Conservation (phyloP, 2,113 vertebrate genomes). For the Dendropsophus ebraccatus region DNA sequence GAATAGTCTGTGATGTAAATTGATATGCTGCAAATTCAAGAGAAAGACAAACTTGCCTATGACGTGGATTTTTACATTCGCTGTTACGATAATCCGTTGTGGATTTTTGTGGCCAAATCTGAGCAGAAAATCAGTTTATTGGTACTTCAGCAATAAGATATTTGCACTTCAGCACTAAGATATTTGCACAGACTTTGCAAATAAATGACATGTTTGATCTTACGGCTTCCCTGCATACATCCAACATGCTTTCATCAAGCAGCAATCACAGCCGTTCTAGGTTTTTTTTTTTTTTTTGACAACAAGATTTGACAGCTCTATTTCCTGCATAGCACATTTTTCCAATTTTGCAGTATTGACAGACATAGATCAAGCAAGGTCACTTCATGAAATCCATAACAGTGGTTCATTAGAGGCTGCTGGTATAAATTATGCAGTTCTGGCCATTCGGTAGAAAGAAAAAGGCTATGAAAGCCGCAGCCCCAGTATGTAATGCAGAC, state of each 20-base stretch:
- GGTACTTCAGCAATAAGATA: no score
- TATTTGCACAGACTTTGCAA: background rate
- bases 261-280: background rate
- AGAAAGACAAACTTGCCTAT: no score
- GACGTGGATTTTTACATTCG: no score
- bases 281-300: background rate
- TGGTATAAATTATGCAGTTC: conserved; percentile 15
- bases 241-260: background rate
- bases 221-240: background rate
- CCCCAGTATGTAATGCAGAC: background rate
- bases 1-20: no score
- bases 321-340: background rate
- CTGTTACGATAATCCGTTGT: no score
- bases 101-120: no score
- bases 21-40: no score
- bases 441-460: background rate
- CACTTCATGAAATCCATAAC: background rate
- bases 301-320: background rate
- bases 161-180: no score
- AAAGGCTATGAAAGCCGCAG: background rate
- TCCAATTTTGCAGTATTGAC: conserved; percentile 10
- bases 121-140: no score
- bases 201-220: background rate
- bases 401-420: background rate
- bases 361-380: conserved; percentile 20